A percentile compares a stretch with the other conserved stretches of the same genome.
Conservation (phyloP, 2,113 vertebrate genomes). For the Sylvilagus bachmani region DNA sequence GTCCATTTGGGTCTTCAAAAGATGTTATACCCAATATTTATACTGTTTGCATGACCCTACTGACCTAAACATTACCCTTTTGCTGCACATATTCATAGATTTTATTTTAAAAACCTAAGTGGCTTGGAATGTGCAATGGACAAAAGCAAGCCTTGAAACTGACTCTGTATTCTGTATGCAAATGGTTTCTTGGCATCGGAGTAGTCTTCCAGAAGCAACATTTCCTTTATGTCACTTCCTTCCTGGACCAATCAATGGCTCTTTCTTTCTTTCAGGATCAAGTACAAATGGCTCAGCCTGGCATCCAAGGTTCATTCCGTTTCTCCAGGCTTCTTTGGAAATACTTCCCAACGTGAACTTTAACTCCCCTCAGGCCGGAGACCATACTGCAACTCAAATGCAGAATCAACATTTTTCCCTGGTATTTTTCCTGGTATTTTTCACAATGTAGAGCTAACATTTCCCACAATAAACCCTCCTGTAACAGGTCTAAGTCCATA, state of each 20-base stretch:
- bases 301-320: conserved; percentile 52
- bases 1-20: neutral
- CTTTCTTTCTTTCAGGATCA: conserved; percentile 76
- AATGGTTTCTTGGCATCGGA: conserved; percentile 60
- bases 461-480: neutral
- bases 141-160: conserved; percentile 55
- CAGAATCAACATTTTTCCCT: neutral
- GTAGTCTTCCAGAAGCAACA: conserved; percentile 69
- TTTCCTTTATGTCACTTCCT: conserved; percentile 76
- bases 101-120: neutral
- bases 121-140: neutral
- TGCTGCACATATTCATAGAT: neutral
- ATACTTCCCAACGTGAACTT: conserved; percentile 54
- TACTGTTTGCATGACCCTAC: neutral
- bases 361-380: conserved; percentile 40
- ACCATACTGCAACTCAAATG: neutral
- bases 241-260: conserved; percentile 76
- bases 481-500: neutral
- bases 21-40: neutral
- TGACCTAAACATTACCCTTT: conserved; percentile 2
- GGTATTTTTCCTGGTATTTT: neutral
- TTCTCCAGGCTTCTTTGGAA: conserved; percentile 61
- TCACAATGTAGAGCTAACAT: neutral
- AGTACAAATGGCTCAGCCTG: conserved; percentile 67
- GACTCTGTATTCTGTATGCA: conserved; percentile 68